These are phyloP conservation scores for Drosophila willistoni DNA, from an alignment of 1,140 invertebrate genomes.

Conservation along the genomic window DNA sequence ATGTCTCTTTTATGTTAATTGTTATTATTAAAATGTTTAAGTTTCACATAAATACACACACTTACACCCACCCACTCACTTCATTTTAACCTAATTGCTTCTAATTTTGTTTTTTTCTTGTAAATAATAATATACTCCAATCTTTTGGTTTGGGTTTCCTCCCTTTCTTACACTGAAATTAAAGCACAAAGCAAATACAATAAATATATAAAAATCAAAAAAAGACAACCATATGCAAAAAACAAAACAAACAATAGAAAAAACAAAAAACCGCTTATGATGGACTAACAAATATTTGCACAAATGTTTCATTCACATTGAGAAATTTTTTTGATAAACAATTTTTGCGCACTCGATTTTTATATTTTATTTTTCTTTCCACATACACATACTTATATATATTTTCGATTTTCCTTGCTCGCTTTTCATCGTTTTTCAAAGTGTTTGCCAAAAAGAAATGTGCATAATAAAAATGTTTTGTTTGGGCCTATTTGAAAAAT, in stretches of 20 bases:
- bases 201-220: conserved; percentile 21
- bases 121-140: background rate
- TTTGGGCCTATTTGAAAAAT: conserved; percentile 64
- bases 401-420: conserved; percentile 43
- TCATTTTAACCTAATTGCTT: conserved; percentile 27
- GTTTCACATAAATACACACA: background rate
- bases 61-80: background rate
- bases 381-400: background rate
- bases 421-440: conserved; percentile 54
- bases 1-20: background rate
- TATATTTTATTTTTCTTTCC: conserved; percentile 31
- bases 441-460: conserved; percentile 56
- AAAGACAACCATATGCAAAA: background rate
- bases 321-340: conserved; percentile 43
- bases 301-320: conserved; percentile 61
- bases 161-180: background rate
- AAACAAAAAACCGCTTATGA: conserved; percentile 26
- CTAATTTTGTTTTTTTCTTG: conserved; percentile 13
- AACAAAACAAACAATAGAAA: conserved; percentile 39
- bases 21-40: background rate
- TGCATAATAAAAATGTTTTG: conserved; percentile 77
- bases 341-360: conserved; percentile 21
- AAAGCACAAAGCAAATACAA: conserved; percentile 28
- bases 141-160: conserved; percentile 29
- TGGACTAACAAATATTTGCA: conserved; percentile 75